Base-by-base conservation (phyloP, 2,797 vertebrate genomes). In the Helicolenus hilgendorfi region DNA sequence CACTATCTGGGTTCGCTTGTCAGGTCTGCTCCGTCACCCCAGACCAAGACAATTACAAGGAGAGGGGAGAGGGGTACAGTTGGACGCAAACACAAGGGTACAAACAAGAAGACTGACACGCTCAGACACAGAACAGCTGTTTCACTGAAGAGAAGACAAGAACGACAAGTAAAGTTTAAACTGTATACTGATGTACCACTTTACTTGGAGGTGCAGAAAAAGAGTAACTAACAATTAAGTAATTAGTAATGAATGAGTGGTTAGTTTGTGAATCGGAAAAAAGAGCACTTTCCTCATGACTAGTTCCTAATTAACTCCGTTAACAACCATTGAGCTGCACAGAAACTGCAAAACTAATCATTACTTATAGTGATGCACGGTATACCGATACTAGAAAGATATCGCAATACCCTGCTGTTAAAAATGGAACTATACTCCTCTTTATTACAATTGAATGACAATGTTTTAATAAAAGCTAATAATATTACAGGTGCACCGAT, bases 1-100 rank as follows among this genome's bases (percentile, higher is more conserved):
- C 89, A 38, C 91, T 89, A 90, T 96, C 95, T 91, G 87, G 81
- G 90, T 90, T 92, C n/a, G 74, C 89, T 91, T 95, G 93, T 95
- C 93, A 91, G 90, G 93, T 81, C 89, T 95, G 92, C 81, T 90
- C 89, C 63, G 85, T 92, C 89, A 94, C 86, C 88, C 60, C 80
- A 70, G 80, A 91, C 93, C 80, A 65, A 84, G 85, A 90, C 91
- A 91, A 86, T 94, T 91, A 93, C 75, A 56, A 63, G 70, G 27
- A 72, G 38, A 41, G 49, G 24, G 24, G 29, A n/a, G 56, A 71
- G 53, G 15, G 26, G 72, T 71, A 29, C 84, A 64, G 35, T 69
- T 60, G 14, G 33, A 85, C 35, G 33, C 33, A 65, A 81, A 89
- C 70, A 84, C 71, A 8, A 14, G 29, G n/a, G 55, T 38, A 31